Conservation (phyloP, 2,113 vertebrate genomes). For the Oplegnathus fasciatus region DNA sequence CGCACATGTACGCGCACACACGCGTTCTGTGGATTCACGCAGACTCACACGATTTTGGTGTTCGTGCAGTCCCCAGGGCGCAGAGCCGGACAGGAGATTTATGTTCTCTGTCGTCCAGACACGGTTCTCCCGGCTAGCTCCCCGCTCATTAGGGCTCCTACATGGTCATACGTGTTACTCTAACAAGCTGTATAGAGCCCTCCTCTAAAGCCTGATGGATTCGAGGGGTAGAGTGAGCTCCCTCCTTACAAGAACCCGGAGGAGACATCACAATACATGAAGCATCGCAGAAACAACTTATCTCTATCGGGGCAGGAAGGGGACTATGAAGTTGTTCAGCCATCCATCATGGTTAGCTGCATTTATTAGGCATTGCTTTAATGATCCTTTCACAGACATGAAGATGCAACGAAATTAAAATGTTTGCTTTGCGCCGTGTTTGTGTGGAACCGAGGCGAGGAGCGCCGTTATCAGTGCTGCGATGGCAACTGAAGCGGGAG, state of each 20-base stretch:
- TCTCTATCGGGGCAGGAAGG: slow-evolving; percentile 52
- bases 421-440: slow-evolving; percentile 60
- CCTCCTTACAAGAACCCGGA: slow-evolving; percentile 35
- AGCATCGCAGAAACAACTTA: slow-evolving; percentile 43
- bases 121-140: slow-evolving; percentile 68
- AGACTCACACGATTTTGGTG: slow-evolving; percentile 67
- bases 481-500: slow-evolving; percentile 50
- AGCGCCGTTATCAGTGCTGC: slow-evolving; percentile 36
- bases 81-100: slow-evolving; percentile 79
- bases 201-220: slow-evolving; percentile 75
- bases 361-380: slow-evolving; percentile 70
- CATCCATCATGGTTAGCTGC: slow-evolving; percentile 71
- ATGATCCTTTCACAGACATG: slow-evolving; percentile 56
- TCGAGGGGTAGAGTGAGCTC: slow-evolving; percentile 43
- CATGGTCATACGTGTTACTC: slow-evolving; percentile 79
- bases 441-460: slow-evolving; percentile 21
- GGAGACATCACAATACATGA: slow-evolving; percentile 60
- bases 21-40: slow-evolving; percentile 18
- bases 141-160: slow-evolving; percentile 79
- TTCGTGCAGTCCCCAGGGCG: slow-evolving; percentile 67
- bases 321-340: slow-evolving; percentile 51
- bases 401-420: slow-evolving; percentile 60
- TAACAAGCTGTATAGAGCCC: slow-evolving; percentile 78
- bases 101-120: slow-evolving; percentile 81
- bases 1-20: not conserved